Evolutionary conservation across 2,888 invertebrate species (phyloP), one percentile per base, ranked within the genome.

Genomic region (Pammene fasciana): DNA sequence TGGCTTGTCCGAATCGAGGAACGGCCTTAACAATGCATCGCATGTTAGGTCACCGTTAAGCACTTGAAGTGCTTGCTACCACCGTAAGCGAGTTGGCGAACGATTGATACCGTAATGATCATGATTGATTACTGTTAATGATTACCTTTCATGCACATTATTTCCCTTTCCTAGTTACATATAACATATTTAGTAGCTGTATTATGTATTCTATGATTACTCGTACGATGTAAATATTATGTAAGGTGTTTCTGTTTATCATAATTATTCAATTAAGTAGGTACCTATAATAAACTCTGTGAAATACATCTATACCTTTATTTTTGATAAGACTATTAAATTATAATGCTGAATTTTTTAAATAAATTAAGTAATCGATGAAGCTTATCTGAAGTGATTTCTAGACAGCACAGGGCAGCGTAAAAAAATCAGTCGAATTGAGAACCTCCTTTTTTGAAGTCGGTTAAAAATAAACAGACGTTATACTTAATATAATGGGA

Each of bases 81-180:
- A 48, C 38, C 36, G 38, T 46, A 50, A 61, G 26, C 26, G 26
- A 26, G 26, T 26, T 26, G 26, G 26, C 4, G 26, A 26, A 18
- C 36, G 0, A 50, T 16, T 18, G 46, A 65, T 56, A 65, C 26
- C 38, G 38, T 46, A 48, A 38, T 38, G 9, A 65, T 65, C 48
- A 56, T 65, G 56, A 65, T 65, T 45, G n/a, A 56, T 65, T 46
- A 38, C 46, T 13, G 38, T 38, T 56, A 65, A 56, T 56, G n/a
- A 56, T 56, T 56, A 56, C 46, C 36, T 65, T 65, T 57, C 65
- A 41, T 41, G 14, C 41, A 14, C 38, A 36, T 38, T 18, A 11
- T 13, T 57, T 48, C 50, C 48, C 41, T 57, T 57, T 66, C 57
- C 65, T 57, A 38, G 48, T 57, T 57, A 57, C 38, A 48, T 65